These are phyloP conservation scores for Timema podura DNA, from an alignment of 2,888 invertebrate species.

Conservation along the genomic window DNA sequence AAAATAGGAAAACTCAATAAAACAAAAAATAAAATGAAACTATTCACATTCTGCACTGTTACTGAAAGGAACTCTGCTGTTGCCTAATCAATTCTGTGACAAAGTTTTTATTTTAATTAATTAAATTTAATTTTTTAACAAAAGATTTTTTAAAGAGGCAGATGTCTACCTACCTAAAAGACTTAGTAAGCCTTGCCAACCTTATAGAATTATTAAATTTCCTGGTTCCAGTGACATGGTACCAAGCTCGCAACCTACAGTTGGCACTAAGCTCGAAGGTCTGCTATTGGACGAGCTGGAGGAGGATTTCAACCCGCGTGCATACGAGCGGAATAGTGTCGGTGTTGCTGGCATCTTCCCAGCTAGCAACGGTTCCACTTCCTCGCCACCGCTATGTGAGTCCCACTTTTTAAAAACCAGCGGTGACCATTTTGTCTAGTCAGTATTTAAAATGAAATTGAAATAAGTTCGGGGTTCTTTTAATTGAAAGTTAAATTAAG, in stretches of 20 bases:
- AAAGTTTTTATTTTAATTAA: too few species aligned
- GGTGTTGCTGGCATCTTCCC: constrained; percentile 41
- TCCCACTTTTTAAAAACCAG: constrained; percentile 33
- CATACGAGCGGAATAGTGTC: constrained; percentile 57
- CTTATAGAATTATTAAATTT: background rate
- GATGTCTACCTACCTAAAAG: too few species aligned
- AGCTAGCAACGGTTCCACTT: constrained; percentile 42
- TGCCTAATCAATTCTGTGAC: too few species aligned
- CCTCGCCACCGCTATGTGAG: constrained; percentile 67
- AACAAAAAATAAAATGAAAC: too few species aligned
- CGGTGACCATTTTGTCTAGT: background rate
- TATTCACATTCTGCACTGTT: too few species aligned
- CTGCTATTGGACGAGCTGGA: constrained; percentile 75
- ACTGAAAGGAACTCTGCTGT: too few species aligned
- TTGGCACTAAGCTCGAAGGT: constrained; percentile 74
- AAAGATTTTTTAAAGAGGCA: too few species aligned
- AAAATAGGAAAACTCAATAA: too few species aligned
- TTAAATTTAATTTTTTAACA: too few species aligned
- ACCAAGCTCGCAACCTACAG: constrained; percentile 53
- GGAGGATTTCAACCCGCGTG: constrained; percentile 85
- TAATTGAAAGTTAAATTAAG: too few species aligned
- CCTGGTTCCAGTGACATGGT: constrained; percentile 14
- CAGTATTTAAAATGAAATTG: background rate
- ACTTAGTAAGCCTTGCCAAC: too few species aligned
- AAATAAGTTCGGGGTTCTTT: constrained; percentile 22